Evolutionary conservation across 1,140 invertebrate species (phyloP), one percentile per base, ranked within the genome.

Genomic region (Gerris buenoi): DNA sequence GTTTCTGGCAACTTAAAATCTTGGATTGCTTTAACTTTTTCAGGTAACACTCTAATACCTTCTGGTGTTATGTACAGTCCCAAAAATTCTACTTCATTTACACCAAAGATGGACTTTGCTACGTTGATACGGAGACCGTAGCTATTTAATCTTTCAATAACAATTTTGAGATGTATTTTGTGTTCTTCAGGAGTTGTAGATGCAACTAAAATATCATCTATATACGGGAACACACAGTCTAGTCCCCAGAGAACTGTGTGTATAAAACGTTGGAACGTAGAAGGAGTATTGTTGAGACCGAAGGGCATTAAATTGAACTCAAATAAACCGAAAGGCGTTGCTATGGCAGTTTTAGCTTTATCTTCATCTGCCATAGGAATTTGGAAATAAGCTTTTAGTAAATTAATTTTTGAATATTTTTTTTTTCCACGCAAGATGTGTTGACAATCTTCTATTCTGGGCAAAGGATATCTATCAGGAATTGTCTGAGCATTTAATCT

Each of bases 171-270:
- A 65, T 80, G 75, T 14, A 61, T 25, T 3, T 72, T 61, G 65
- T 81, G 81, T 23, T 75, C 71, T 15, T 74, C 70, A 62, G 69
- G 71, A 27, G 67, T 67, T 1, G 72, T 64, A 1, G 73, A 75
- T 62, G 72, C 76, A 1, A 80, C 67, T 0, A 81, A 69, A 3
- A 82, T 73, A 64, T 82, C 81, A 71, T 82, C 79, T 0, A 82
- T 65, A 68, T 79, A 82, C 0, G 74, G 70, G 59, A 75, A 66
- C 3, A 28, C 63, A 64, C 70, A 76, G n/a, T 68, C 66, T 22
- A 66, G 14, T 79, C n/a, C n/a, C n/a, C n/a, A n/a, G n/a, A n/a
- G 66, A 13, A 75, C 70, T 10, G 68, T 27, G 64, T 79, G 72
- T 27, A 79, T 79, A 26, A 74, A 70, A n/a, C 77, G 62, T 67